phyloP scores from a whole-genome alignment of 2,888 invertebrate species.

The Cynaeus angustus region DNA sequence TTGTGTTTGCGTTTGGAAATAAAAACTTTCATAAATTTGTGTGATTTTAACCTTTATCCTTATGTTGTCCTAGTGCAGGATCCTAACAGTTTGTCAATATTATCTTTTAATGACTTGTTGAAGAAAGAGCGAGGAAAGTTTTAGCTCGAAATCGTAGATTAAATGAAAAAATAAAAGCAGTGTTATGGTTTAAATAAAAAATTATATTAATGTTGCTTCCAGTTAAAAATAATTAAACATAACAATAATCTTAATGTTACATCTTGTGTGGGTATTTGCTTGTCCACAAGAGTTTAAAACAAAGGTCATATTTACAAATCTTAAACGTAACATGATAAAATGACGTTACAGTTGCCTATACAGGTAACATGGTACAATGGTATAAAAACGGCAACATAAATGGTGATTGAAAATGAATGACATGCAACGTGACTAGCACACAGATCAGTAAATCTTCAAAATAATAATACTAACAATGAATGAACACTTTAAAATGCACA shows the following conservation, averaged over 20 bases:
- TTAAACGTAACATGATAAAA: constrained; percentile 43
- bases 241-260: constrained; percentile 56
- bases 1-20: not conserved
- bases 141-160: too few species aligned
- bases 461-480: constrained; percentile 55
- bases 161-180: too few species aligned
- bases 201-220: constrained; percentile 43
- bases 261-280: constrained; percentile 52
- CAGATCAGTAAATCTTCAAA: constrained; percentile 35
- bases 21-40: too few species aligned
- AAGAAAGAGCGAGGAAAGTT: constrained; percentile 10
- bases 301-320: constrained; percentile 51
- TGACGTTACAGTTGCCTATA: constrained; percentile 33
- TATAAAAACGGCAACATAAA: constrained; percentile 33
- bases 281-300: constrained; percentile 53
- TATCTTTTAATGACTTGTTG: too few species aligned
- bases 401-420: constrained; percentile 27
- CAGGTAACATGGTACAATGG: constrained; percentile 44
- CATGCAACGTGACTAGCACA: constrained; percentile 48
- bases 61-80: too few species aligned
- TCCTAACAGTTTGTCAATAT: too few species aligned
- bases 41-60: too few species aligned
- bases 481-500: constrained; percentile 71
- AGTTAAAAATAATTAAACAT: constrained; percentile 55
- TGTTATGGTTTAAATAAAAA: constrained; percentile 47